Percentiles rank a stretch among this genome's conserved stretches.
Conservation (phyloP, 2,113 vertebrate genomes). For the Plectropomus leopardus region DNA sequence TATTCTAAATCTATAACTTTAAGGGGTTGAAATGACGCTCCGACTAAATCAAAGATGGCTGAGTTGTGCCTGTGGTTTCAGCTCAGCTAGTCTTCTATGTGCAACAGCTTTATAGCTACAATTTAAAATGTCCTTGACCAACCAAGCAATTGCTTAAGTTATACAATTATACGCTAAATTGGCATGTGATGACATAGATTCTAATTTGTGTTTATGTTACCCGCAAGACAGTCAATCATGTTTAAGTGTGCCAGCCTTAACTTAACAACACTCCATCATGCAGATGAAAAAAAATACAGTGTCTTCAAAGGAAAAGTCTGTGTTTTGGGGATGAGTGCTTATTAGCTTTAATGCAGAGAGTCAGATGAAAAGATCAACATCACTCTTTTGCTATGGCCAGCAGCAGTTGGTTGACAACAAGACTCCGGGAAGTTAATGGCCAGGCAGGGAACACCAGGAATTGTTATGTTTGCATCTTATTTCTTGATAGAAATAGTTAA, state of each 20-base stretch:
- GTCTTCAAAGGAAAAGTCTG: not conserved
- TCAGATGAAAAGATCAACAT: not conserved
- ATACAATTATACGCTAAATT: not conserved
- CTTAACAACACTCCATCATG: too few species aligned
- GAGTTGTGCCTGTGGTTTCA: not conserved
- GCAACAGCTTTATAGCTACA: not conserved
- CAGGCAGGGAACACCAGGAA: too few species aligned
- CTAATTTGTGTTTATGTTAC: not conserved
- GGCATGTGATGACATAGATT: not conserved
- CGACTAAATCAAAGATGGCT: not conserved
- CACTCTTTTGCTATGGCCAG: not conserved
- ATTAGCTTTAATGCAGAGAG: not conserved
- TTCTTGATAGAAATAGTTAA: too few species aligned
- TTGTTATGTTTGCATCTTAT: too few species aligned
- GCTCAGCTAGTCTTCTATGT: not conserved
- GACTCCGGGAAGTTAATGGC: not conserved
- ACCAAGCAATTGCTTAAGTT: not conserved
- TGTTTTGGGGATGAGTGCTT: not conserved
- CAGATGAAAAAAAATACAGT: not conserved
- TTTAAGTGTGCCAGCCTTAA: not conserved
- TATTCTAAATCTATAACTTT: not conserved
- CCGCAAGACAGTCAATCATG: too few species aligned
- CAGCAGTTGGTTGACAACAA: not conserved
- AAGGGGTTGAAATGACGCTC: not conserved
- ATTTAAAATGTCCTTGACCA: not conserved